phyloP scores from a whole-genome alignment of 2,113 vertebrate species.

The Psophia crepitans region DNA sequence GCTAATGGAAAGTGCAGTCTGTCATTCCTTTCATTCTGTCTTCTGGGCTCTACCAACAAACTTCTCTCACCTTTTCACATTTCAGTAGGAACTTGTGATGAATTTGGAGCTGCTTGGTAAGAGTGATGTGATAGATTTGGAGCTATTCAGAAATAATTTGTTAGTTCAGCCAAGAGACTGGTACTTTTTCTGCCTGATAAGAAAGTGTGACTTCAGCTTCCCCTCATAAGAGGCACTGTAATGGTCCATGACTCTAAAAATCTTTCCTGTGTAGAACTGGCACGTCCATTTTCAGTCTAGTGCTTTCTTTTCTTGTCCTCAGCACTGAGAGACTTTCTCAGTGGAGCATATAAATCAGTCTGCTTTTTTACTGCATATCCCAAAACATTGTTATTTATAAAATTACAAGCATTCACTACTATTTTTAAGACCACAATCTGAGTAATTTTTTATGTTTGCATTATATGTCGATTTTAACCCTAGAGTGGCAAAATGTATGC shows the following conservation, averaged over 20 bases:
- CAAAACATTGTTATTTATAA: background rate
- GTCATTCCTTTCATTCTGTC: background rate
- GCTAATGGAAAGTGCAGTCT: background rate
- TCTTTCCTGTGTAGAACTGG: background rate
- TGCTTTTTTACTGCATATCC: background rate
- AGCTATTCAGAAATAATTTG: background rate
- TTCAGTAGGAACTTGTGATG: background rate
- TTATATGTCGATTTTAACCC: background rate
- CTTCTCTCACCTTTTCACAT: background rate
- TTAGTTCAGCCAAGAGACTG: background rate
- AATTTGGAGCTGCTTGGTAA: background rate
- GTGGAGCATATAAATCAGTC: background rate
- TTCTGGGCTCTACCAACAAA: background rate
- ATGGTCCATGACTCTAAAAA: background rate
- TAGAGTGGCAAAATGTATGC: background rate
- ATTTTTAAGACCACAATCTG: background rate
- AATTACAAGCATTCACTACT: background rate
- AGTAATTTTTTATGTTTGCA: background rate
- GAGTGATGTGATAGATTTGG: background rate
- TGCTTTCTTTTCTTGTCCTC: background rate
- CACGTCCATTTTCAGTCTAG: background rate
- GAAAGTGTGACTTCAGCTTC: background rate
- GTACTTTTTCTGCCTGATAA: background rate
- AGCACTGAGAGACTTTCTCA: background rate
- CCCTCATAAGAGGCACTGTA: background rate